A percentile compares a stretch with the other conserved stretches of the same genome.
Evolutionary conservation across 2,888 invertebrate genomes (phyloP).

Genomic region (Lapara coniferarum): DNA sequence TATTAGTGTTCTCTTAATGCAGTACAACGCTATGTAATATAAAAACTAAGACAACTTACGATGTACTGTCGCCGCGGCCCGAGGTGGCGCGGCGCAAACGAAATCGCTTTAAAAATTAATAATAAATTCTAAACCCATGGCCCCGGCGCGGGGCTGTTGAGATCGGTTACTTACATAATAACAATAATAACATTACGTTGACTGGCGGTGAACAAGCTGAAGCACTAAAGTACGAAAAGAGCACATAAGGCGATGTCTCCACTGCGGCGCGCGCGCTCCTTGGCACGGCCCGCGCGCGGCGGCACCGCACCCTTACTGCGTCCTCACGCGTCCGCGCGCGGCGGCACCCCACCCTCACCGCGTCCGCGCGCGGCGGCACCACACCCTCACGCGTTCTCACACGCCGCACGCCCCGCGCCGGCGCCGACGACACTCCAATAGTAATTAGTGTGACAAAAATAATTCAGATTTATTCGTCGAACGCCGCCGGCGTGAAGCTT

Average conservation of each 20-base stretch:
- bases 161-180: slow-evolving; percentile 76
- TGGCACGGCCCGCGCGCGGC: neutral
- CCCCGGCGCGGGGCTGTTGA: slow-evolving; percentile 71
- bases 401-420: neutral
- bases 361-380: neutral
- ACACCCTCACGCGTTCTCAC: no score
- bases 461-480: slow-evolving; percentile 38
- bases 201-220: slow-evolving; percentile 74
- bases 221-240: slow-evolving; percentile 62
- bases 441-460: slow-evolving; percentile 63
- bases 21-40: slow-evolving; percentile 66
- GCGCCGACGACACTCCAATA: slow-evolving; percentile 32
- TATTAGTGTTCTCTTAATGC: slow-evolving; percentile 81
- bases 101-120: slow-evolving; percentile 56
- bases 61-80: slow-evolving; percentile 49
- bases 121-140: slow-evolving; percentile 65
- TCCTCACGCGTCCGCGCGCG: neutral
- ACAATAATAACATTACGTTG: slow-evolving; percentile 60
- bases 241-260: slow-evolving; percentile 54
- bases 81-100: slow-evolving; percentile 52
- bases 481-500: slow-evolving; percentile 33
- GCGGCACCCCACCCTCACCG: neutral
- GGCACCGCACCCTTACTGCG: neutral
- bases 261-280: neutral
- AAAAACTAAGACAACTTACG: slow-evolving; percentile 78